Evolutionary conservation across 2,888 invertebrate genomes (phyloP).

Genomic region (Cryptus viduatorius): DNA sequence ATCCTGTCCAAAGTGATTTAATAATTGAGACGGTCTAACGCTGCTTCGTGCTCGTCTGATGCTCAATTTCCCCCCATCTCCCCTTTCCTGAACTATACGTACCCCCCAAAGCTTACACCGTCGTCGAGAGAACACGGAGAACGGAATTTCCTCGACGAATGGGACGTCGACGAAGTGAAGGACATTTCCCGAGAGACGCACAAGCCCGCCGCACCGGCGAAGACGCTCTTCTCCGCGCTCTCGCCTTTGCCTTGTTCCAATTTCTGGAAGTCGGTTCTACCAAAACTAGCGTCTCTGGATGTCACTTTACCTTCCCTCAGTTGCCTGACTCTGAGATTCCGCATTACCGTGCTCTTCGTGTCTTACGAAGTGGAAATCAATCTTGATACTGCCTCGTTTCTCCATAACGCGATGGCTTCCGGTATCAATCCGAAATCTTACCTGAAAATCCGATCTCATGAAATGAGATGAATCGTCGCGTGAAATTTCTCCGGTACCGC

Average conservation of each 20-base stretch:
- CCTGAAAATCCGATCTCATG: slow-evolving; percentile 66
- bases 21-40: slow-evolving; percentile 65
- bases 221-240: slow-evolving; percentile 38
- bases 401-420: slow-evolving; percentile 62
- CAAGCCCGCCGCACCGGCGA: slow-evolving; percentile 21
- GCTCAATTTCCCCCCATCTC: neutral
- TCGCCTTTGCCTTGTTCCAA: slow-evolving; percentile 66
- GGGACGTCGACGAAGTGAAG: slow-evolving; percentile 70
- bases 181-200: slow-evolving; percentile 76
- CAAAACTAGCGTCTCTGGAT: slow-evolving; percentile 22
- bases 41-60: neutral
- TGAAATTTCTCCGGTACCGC: neutral
- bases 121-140: slow-evolving; percentile 39
- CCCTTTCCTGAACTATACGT: neutral
- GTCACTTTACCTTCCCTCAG: slow-evolving; percentile 2
- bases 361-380: slow-evolving; percentile 75
- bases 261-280: slow-evolving; percentile 55
- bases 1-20: slow-evolving; percentile 54
- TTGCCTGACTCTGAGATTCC: slow-evolving; percentile 8
- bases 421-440: slow-evolving; percentile 75
- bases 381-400: slow-evolving; percentile 65
- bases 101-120: slow-evolving; percentile 51
- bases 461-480: slow-evolving; percentile 42
- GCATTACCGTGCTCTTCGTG: slow-evolving; percentile 41
- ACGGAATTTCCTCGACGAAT: slow-evolving; percentile 68